Evolutionary conservation across 1,140 invertebrate species (phyloP).

Genomic region (Watersipora subatra): DNA sequence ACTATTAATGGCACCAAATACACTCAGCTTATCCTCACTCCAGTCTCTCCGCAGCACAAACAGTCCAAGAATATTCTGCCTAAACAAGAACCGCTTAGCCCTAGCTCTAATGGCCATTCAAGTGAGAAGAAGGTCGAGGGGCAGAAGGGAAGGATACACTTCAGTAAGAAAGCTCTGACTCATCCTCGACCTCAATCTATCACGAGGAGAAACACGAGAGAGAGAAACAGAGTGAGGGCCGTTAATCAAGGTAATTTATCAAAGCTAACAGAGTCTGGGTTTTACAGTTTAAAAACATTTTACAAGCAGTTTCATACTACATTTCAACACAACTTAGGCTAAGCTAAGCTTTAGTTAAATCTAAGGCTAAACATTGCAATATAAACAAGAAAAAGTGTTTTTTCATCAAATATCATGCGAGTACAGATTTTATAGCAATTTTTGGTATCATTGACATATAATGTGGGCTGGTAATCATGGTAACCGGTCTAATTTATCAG

Average conservation of each 20-base stretch:
- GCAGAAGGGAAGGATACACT: too few relatives aligned
- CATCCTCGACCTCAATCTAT: slow-evolving; percentile 60
- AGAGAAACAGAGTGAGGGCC: slow-evolving; percentile 84
- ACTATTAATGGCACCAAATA: background rate
- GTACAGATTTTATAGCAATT: too few relatives aligned
- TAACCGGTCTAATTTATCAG: too few relatives aligned
- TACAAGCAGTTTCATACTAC: background rate
- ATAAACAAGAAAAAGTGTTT: background rate
- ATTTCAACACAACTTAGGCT: background rate
- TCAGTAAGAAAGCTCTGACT: slow-evolving; percentile 12
- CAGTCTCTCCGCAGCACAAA: background rate
- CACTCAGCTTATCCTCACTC: background rate
- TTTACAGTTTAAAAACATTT: background rate
- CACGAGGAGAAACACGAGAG: slow-evolving; percentile 74
- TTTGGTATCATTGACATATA: too few relatives aligned
- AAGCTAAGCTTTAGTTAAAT: background rate
- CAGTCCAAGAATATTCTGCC: background rate
- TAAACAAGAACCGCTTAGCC: background rate
- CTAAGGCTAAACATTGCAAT: background rate
- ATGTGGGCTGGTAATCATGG: too few relatives aligned
- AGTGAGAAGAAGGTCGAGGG: too few relatives aligned
- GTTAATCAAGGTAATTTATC: slow-evolving; percentile 56
- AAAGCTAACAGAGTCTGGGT: too few relatives aligned
- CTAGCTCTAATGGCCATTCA: background rate
- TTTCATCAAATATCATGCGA: background rate